Percentiles rank a stretch among this genome's conserved stretches.
These are phyloP conservation scores for Metaphire vulgaris DNA, from an alignment of 1,140 invertebrate species.

Conservation along the genomic window DNA sequence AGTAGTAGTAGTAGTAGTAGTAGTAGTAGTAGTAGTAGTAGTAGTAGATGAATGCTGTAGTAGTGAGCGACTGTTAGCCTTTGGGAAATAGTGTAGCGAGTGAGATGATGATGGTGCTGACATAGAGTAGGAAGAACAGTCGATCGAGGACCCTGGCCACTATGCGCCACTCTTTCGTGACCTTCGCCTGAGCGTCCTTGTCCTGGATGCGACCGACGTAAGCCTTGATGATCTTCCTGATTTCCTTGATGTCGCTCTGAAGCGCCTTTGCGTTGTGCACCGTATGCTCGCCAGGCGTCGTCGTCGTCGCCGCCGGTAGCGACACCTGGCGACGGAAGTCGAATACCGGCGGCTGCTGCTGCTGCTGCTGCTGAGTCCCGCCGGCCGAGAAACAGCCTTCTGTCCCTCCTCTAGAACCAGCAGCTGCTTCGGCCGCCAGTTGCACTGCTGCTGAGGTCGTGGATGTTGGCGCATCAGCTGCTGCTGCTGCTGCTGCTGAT, in stretches of 20 bases:
- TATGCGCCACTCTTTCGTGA: slow-evolving; percentile 35
- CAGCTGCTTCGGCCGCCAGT: background rate
- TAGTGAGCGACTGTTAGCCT: too few species aligned
- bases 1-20: too few species aligned
- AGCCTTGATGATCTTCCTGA: slow-evolving; percentile 35
- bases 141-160: slow-evolving; percentile 36
- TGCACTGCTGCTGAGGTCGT: slow-evolving; percentile 21
- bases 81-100: slow-evolving; percentile 46
- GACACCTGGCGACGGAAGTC: background rate
- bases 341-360: background rate
- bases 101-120: slow-evolving; percentile 44
- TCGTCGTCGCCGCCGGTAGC: background rate
- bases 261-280: slow-evolving; percentile 27
- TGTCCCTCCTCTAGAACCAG: background rate
- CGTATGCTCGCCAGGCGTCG: slow-evolving; percentile 29
- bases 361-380: background rate
- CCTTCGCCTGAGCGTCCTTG: slow-evolving; percentile 40
- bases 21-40: too few species aligned
- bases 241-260: slow-evolving; percentile 45
- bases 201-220: slow-evolving; percentile 38
- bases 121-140: slow-evolving; percentile 42
- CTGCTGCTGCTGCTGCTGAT: slow-evolving; percentile 1
- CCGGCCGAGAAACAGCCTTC: too few species aligned
- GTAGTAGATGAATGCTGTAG: too few species aligned
- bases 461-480: background rate